Conservation (phyloP, 2,888 invertebrate genomes). For the Acanthopleura granulata region DNA sequence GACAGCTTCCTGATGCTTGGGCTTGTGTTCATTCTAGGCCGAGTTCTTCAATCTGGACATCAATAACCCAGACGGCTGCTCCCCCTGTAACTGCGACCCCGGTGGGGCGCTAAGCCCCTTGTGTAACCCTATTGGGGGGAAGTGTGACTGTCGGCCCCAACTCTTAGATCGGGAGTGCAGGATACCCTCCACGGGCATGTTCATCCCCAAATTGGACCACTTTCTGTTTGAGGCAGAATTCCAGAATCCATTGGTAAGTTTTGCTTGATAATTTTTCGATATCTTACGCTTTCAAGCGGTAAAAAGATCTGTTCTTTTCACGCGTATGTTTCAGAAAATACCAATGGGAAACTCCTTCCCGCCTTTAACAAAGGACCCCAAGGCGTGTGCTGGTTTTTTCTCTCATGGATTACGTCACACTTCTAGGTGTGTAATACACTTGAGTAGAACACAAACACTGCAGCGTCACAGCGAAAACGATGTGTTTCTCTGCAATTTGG, state of each 20-base stretch:
- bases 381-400: too few species aligned
- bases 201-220: slow-evolving; percentile 44
- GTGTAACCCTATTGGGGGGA: slow-evolving; percentile 39
- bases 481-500: too few species aligned
- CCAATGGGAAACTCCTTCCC: too few species aligned
- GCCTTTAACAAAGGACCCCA: too few species aligned
- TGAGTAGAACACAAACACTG: too few species aligned
- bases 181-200: slow-evolving; percentile 32
- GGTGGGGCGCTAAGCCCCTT: slow-evolving; percentile 38
- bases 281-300: not conserved
- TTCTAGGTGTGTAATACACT: too few species aligned
- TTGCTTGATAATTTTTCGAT: not conserved
- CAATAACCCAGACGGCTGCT: slow-evolving; percentile 43
- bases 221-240: slow-evolving; percentile 46
- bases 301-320: not conserved
- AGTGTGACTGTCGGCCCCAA: slow-evolving; percentile 48
- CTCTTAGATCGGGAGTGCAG: slow-evolving; percentile 39
- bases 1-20: too few species aligned
- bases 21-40: slow-evolving; percentile 26
- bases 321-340: not conserved
- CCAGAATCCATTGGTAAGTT: slow-evolving; percentile 2
- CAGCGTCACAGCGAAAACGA: too few species aligned
- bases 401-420: too few species aligned
- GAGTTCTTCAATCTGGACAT: slow-evolving; percentile 34
- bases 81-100: slow-evolving; percentile 38